These are phyloP conservation scores for Acanthisitta chloris DNA, from an alignment of 2,113 vertebrate genomes.

Conservation along the genomic window DNA sequence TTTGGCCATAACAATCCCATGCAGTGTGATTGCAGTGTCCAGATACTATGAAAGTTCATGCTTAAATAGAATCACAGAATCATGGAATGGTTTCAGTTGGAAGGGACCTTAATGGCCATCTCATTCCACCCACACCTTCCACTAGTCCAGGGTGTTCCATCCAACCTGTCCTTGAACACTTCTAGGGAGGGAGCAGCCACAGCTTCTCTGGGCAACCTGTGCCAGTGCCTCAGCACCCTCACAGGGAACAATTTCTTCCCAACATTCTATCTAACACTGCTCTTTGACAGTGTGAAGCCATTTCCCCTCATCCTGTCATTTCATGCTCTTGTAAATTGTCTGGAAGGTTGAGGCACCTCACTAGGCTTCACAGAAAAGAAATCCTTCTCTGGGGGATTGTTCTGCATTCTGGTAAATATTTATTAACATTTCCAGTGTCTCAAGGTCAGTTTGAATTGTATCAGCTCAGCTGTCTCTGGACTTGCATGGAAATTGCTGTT, in stretches of 20 bases:
- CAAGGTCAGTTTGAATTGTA: neutral
- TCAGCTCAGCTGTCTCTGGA: neutral
- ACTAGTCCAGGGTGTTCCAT: neutral
- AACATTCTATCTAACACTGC: neutral
- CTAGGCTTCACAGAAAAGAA: neutral
- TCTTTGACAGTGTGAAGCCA: neutral
- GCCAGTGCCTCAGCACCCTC: neutral
- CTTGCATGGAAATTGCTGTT: neutral
- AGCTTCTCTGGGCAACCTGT: neutral
- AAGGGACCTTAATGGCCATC: neutral
- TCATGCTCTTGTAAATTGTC: neutral
- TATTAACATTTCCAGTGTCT: neutral
- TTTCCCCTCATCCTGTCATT: neutral
- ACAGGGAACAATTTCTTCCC: neutral
- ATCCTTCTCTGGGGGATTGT: neutral
- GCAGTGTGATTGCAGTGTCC: rapidly evolving
- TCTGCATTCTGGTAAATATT: neutral
- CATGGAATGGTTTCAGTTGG: neutral
- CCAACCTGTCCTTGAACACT: neutral
- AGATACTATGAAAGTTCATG: neutral
- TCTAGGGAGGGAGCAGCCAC: neutral
- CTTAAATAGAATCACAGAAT: neutral
- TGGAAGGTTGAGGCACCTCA: neutral
- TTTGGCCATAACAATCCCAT: too few species aligned
- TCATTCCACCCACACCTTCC: rapidly evolving